Evolutionary conservation across 2,888 invertebrate genomes (phyloP), one percentile per base, ranked within the genome.

Genomic region (Brenthis hecate): DNA sequence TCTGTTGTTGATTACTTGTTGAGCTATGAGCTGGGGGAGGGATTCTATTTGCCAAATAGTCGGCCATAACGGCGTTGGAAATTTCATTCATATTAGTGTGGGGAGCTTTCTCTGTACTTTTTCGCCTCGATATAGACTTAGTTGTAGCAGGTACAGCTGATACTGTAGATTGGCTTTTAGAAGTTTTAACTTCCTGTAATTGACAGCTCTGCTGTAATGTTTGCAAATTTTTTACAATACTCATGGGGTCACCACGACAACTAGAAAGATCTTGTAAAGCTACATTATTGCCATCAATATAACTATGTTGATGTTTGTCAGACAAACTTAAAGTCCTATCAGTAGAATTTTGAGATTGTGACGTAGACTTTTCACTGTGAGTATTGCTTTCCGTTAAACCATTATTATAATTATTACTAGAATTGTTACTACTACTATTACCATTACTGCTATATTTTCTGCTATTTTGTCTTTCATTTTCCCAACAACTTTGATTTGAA

Each of bases 201-300:
- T 94, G 94, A 82, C 94, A 94, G 78, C 92, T 92, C 82, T 93
- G 93, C 85, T 94, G 95, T 72, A 95, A 81, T 66, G 92, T 94
- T 85, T 94, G 95, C 76, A 96, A 89, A 84, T 95, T 96, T 84
- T 96, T 96, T 47, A 96, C 96, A 80, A 96, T 95, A 80, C 94
- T 95, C 95, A 96, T 96, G 4, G 96, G 95, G 82, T 96, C 96
- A 43, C 95, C 96, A 56, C 96, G 91, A 83, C 96, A 96, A 82
- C 96, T 95, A 70, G 95, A 95, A 65, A 96, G 86, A 86, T 96
- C 96, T 86, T 96, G 96, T 78, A 96, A 87, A 47, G 95, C 94
- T 79, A 91, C 93, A 80, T 93, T 93, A 81, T 87, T 94, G 61
- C 94, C 88, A 79, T 96, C 96, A 83, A 95, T 95, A 86, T 95